Evolutionary conservation across 2,888 invertebrate species (phyloP).

Genomic region (Athrips mouffetella): DNA sequence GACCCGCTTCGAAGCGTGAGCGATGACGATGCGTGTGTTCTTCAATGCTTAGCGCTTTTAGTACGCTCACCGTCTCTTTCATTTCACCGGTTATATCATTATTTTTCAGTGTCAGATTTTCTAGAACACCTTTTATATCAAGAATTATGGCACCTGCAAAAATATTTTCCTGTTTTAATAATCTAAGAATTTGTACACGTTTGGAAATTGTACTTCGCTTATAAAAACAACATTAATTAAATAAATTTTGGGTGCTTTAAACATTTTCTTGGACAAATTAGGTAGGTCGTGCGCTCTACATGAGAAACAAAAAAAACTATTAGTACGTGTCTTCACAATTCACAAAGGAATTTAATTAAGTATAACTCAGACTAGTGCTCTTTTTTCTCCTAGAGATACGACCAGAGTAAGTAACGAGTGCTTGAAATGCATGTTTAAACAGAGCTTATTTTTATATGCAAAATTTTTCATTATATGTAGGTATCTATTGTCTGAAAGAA

Average conservation of each 20-base stretch:
- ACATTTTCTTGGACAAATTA: slow-evolving; percentile 1
- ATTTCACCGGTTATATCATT: slow-evolving; percentile 35
- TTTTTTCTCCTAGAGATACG: slow-evolving; percentile 38
- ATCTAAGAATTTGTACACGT: no score
- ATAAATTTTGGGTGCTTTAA: no score
- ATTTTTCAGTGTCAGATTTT: slow-evolving; percentile 23
- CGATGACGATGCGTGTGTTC: slow-evolving; percentile 61
- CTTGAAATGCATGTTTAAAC: slow-evolving; percentile 22
- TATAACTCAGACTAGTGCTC: slow-evolving; percentile 30
- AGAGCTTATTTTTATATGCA: slow-evolving; percentile 14
- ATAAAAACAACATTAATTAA: no score
- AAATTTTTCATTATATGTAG: neutral
- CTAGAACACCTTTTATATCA: no score
- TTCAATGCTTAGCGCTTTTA: slow-evolving; percentile 40
- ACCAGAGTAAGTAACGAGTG: slow-evolving; percentile 28
- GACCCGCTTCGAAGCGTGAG: slow-evolving; percentile 54
- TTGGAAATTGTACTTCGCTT: no score
- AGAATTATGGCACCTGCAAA: no score
- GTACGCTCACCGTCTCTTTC: slow-evolving; percentile 29
- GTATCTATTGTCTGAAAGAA: neutral
- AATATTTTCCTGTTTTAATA: no score
- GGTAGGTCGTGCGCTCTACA: neutral
- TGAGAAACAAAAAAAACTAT: slow-evolving; percentile 19
- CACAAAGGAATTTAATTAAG: slow-evolving; percentile 53
- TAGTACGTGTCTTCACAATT: slow-evolving; percentile 22